phyloP scores from a whole-genome alignment of 2,797 vertebrate species.

The Oreochromis grahami region DNA sequence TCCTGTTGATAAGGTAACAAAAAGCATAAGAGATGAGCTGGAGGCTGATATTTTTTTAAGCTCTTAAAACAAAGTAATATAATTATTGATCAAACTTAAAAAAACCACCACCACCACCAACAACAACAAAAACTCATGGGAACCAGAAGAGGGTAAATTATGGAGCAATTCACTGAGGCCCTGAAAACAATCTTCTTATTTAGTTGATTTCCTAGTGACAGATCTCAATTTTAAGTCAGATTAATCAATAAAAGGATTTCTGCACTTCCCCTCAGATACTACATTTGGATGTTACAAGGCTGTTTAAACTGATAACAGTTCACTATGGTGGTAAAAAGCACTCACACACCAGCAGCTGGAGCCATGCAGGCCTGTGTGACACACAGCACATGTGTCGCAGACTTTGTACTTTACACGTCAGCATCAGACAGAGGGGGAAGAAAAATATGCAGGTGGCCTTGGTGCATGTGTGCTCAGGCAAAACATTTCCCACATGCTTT shows the following conservation, averaged over 20 bases:
- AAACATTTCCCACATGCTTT: slow-evolving; percentile 50
- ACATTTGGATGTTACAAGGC: not conserved
- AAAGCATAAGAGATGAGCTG: not conserved
- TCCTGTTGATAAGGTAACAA: not conserved
- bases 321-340: not conserved
- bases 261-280: not conserved
- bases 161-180: not conserved
- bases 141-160: not conserved
- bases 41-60: not conserved
- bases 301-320: slow-evolving; percentile 8
- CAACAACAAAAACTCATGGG: not conserved
- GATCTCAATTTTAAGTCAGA: not conserved
- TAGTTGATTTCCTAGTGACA: not conserved
- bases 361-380: slow-evolving; percentile 35
- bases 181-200: not conserved
- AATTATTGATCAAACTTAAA: not conserved
- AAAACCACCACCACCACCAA: too few relatives aligned
- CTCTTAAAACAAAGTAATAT: not conserved
- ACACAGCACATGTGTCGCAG: slow-evolving; percentile 43
- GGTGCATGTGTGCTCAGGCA: slow-evolving; percentile 45
- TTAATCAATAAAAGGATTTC: not conserved
- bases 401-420: slow-evolving; percentile 54
- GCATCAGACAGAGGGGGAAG: not conserved
- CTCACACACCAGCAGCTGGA: not conserved
- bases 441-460: not conserved